Evolutionary conservation across 2,113 vertebrate species (phyloP).

Genomic region (Zootoca vivipara): DNA sequence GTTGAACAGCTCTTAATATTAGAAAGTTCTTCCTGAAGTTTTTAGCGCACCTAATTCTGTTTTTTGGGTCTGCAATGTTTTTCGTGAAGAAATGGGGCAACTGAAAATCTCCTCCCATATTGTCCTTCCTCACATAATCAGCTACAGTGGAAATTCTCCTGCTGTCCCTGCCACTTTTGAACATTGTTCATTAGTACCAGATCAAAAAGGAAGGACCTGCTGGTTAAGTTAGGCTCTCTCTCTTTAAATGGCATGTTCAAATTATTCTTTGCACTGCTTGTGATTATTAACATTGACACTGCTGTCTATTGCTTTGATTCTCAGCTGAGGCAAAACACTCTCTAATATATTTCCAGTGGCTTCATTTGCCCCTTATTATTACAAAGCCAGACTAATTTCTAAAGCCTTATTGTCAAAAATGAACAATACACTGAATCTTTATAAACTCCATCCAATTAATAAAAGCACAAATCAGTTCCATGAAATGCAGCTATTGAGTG

Average conservation of each 20-base stretch:
- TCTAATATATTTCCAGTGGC: conserved; percentile 7
- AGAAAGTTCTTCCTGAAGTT: no score
- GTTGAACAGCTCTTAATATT: no score
- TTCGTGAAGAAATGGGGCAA: background rate
- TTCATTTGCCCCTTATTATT: conserved; percentile 32
- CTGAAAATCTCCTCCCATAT: background rate
- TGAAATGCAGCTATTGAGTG: conserved; percentile 9
- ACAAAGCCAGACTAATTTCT: conserved; percentile 32
- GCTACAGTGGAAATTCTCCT: background rate
- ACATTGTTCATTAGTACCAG: background rate
- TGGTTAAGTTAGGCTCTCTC: conserved; percentile 6
- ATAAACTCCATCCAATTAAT: conserved; percentile 32
- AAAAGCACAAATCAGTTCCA: conserved; percentile 32
- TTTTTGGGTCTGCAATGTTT: background rate
- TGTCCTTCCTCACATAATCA: background rate
- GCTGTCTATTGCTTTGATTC: background rate
- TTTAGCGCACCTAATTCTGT: background rate
- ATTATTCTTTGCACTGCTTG: conserved; percentile 10
- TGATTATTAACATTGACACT: conserved; percentile 5
- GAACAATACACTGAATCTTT: conserved; percentile 20
- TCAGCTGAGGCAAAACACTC: conserved; percentile 11
- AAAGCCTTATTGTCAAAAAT: conserved; percentile 25
- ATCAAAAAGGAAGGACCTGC: background rate
- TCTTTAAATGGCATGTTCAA: background rate
- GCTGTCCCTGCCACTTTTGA: background rate